Evolutionary conservation across 2,113 vertebrate species (phyloP), one percentile per base, ranked within the genome.

Genomic region (Chinchilla lanigera): DNA sequence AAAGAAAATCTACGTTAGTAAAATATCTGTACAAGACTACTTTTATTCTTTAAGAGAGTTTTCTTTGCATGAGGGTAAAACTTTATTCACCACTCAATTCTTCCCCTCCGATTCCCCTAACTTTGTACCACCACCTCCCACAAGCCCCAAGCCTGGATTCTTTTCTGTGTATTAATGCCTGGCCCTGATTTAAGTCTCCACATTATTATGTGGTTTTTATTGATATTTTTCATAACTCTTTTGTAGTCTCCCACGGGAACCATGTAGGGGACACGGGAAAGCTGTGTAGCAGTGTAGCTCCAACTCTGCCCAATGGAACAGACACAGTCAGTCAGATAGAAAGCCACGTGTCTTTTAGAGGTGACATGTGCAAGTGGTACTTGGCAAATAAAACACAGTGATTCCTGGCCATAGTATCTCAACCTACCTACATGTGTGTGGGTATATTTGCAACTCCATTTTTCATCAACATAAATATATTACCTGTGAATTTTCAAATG

Each of bases 61-160:
- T 54, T 33, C 14, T 41, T 28, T 69, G 35, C 16, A 77, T 47
- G 17, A 35, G 38, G 47, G 60, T 30, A 44, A 41, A 83, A 35
- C 26, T 26, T 30, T 52, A n/a, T 89, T 92, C 41, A 83, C 8
- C 28, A 54, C 3, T 22, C 28, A 41, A 22, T 54, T 54, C 9
- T 30, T 63, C 52, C 73, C 14, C 5, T 65, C 33, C 17, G 5
- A 16, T 7, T 33, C 16, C 28, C n/a, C n/a, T 35, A 13, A 83
- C 7, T 10, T 24, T 16, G 3, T 38, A 44, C 11, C 19, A 83
- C 16, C 13, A 13, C 19, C 22, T 38, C 35, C 35, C 14, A 13
- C 10, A 56, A 54, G 30, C 4, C 8, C 58, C 13, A 26, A 6
- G 11, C 4, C 7, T 20, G 0, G n/a, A 2, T 11, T 26, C 12